phyloP scores from a whole-genome alignment of 2,797 vertebrate species.

The Psittacula echo region DNA sequence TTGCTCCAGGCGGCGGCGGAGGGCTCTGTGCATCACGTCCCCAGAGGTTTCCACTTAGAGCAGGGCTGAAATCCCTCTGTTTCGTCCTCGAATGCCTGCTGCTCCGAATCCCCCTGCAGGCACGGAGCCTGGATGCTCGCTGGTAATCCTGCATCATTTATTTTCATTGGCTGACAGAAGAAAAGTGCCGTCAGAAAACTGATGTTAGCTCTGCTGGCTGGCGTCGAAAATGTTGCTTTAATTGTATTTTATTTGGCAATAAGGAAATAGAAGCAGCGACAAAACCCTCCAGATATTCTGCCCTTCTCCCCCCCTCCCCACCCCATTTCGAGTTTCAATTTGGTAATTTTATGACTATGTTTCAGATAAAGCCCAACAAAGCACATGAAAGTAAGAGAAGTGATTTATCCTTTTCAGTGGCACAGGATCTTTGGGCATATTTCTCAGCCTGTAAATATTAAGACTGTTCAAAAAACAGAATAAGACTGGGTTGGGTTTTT shows the following conservation, averaged over 20 bases:
- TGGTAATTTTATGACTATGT: slow-evolving; percentile 41
- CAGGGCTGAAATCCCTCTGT: slow-evolving; percentile 30
- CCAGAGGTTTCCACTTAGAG: background rate
- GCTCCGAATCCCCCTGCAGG: slow-evolving; percentile 37
- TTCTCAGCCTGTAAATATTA: slow-evolving; percentile 4
- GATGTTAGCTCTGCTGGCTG: slow-evolving; percentile 14
- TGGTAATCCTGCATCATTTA: slow-evolving; percentile 27
- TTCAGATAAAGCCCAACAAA: slow-evolving; percentile 24
- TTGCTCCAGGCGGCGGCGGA: background rate
- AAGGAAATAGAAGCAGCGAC: slow-evolving; percentile 38
- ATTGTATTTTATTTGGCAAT: slow-evolving; percentile 61
- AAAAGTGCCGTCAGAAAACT: slow-evolving; percentile 43
- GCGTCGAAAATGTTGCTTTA: slow-evolving; percentile 50
- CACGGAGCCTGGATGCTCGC: slow-evolving; percentile 28
- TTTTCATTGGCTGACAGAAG: slow-evolving; percentile 51
- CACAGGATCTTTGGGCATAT: background rate
- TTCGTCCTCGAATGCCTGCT: background rate
- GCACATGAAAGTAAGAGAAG: background rate
- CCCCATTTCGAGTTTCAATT: slow-evolving; percentile 45
- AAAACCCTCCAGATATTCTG: slow-evolving; percentile 23
- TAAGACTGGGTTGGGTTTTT: fast-evolving
- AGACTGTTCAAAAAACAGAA: background rate
- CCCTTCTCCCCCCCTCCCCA: background rate
- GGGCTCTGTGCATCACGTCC: background rate
- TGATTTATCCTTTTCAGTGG: slow-evolving; percentile 12